phyloP scores from a whole-genome alignment of 2,113 vertebrate genomes.

The Leptocoma aspasia region DNA sequence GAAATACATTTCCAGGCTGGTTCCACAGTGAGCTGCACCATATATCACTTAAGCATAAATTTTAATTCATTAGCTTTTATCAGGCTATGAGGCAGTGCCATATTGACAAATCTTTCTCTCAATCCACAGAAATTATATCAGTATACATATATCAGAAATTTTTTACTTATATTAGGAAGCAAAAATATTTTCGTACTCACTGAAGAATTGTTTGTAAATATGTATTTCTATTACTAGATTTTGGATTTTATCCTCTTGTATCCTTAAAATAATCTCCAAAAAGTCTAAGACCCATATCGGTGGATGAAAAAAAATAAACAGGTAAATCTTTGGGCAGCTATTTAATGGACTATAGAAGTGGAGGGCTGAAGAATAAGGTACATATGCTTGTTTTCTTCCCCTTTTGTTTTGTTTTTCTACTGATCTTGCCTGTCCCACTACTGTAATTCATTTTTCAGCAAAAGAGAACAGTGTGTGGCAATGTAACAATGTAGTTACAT shows the following conservation, averaged over 20 bases:
- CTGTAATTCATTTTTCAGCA: background rate
- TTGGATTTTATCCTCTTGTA: background rate
- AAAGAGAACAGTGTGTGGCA: background rate
- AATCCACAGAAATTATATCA: background rate
- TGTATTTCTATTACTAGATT: background rate
- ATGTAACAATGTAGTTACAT: background rate
- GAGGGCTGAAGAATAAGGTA: background rate
- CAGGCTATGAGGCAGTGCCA: background rate
- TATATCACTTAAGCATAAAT: background rate
- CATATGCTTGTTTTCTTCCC: background rate
- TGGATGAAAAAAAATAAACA: background rate
- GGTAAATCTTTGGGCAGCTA: background rate
- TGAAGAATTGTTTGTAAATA: background rate
- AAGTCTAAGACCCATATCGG: background rate
- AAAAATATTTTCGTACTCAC: background rate
- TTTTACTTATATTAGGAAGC: background rate
- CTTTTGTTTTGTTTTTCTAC: background rate
- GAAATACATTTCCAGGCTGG: background rate
- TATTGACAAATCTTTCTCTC: background rate
- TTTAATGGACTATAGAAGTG: background rate
- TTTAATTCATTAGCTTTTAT: background rate
- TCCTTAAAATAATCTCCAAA: background rate
- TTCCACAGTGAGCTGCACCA: background rate
- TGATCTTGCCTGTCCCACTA: background rate
- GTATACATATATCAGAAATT: background rate